Conservation (phyloP, 2,888 invertebrate genomes). For the Epirrhoe alternata region DNA sequence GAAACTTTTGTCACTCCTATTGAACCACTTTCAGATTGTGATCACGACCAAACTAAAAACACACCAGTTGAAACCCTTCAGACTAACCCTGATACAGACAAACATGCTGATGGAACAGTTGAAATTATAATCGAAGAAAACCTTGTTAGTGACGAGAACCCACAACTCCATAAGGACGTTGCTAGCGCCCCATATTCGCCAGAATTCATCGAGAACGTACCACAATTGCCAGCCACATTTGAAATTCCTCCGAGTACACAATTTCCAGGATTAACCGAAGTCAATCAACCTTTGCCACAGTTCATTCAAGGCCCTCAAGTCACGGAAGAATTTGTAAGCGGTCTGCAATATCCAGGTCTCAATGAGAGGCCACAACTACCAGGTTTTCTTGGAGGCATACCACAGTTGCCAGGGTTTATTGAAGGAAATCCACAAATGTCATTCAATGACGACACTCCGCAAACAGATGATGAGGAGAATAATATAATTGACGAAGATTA, state of each 20-base stretch:
- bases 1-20: constrained; percentile 48
- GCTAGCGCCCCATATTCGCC: background rate
- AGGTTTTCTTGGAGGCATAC: background rate
- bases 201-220: constrained; percentile 9
- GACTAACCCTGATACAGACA: constrained; percentile 24
- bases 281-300: constrained; percentile 3
- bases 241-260: background rate
- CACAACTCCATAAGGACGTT: constrained; percentile 1
- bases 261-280: constrained; percentile 3
- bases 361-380: constrained; percentile 11
- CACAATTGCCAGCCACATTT: background rate
- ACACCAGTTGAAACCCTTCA: constrained; percentile 44
- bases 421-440: constrained; percentile 12
- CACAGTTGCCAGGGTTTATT: constrained; percentile 19
- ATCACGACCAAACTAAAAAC: constrained; percentile 51
- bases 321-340: constrained; percentile 5
- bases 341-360: constrained; percentile 8
- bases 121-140: constrained; percentile 64
- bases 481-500: constrained; percentile 45
- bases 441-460: constrained; percentile 9
- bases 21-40: constrained; percentile 24
- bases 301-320: constrained; percentile 7
- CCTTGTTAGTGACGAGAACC: constrained; percentile 34
- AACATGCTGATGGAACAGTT: constrained; percentile 48
- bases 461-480: constrained; percentile 32